Percentiles rank a stretch among this genome's conserved stretches.
Conservation (phyloP, 2,797 vertebrate genomes). For the Enteromius viviparus region DNA sequence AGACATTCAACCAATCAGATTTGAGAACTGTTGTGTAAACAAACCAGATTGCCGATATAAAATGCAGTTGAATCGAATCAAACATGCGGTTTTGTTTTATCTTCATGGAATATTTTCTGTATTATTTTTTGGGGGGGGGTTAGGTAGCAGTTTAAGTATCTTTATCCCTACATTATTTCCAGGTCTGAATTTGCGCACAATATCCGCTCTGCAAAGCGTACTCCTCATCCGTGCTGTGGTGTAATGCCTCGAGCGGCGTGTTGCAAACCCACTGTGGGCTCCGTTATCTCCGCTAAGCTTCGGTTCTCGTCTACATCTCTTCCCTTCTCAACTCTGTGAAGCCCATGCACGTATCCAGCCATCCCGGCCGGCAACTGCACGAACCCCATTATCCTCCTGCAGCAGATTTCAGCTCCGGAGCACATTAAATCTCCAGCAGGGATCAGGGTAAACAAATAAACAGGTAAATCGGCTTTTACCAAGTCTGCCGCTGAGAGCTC, state of each 20-base stretch:
- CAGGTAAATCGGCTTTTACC: slow-evolving; percentile 60
- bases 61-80: not conserved
- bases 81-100: slow-evolving; percentile 15
- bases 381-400: slow-evolving; percentile 54
- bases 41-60: not conserved
- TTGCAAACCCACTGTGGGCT: slow-evolving; percentile 35
- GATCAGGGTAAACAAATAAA: slow-evolving; percentile 64
- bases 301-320: slow-evolving; percentile 21
- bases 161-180: not conserved
- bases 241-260: slow-evolving; percentile 25
- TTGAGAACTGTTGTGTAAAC: too few species aligned
- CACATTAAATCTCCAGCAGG: slow-evolving; percentile 58
- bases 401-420: slow-evolving; percentile 53
- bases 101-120: not conserved
- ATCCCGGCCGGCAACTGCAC: slow-evolving; percentile 31
- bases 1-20: too few species aligned
- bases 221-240: slow-evolving; percentile 13
- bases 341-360: slow-evolving; percentile 36
- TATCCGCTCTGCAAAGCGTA: slow-evolving; percentile 13
- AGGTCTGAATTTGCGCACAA: slow-evolving; percentile 8
- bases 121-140: not conserved
- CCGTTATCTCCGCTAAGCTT: slow-evolving; percentile 42
- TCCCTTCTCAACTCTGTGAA: slow-evolving; percentile 32
- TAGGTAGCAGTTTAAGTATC: not conserved
- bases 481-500: slow-evolving; percentile 51